Conservation (phyloP, 2,888 invertebrate genomes). For the Caenorhabditis sp. region DNA sequence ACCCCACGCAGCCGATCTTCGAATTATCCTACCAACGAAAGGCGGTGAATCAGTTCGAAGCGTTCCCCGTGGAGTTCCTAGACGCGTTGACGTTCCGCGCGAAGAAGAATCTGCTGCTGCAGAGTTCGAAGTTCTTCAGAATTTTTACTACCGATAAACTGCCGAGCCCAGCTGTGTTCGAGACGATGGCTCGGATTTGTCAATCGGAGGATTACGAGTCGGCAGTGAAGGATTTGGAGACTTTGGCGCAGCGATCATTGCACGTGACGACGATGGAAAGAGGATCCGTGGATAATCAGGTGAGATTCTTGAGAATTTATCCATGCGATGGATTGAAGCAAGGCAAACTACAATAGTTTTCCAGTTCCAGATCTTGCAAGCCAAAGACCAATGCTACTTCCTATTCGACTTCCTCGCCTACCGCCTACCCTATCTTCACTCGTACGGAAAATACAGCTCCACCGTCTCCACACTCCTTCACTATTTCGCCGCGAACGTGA, state of each 20-base stretch:
- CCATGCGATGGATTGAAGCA: too few species aligned
- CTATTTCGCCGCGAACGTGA: conserved; percentile 10
- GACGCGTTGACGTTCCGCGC: conserved; percentile 77
- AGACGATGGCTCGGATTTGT: conserved; percentile 41
- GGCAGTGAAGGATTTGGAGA: conserved; percentile 49
- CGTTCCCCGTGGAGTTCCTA: conserved; percentile 67
- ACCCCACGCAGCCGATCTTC: conserved; percentile 46
- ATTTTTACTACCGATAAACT: conserved; percentile 17
- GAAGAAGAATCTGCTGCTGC: conserved; percentile 63
- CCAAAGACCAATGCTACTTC: conserved; percentile 60
- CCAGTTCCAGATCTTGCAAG: conserved; percentile 18
- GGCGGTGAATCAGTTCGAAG: conserved; percentile 53
- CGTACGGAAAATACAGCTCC: conserved; percentile 21
- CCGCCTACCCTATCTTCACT: conserved; percentile 34
- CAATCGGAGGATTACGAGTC: conserved; percentile 51
- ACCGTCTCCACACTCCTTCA: background rate
- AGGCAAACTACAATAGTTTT: too few species aligned
- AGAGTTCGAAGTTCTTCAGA: conserved; percentile 23
- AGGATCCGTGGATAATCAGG: background rate
- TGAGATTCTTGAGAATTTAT: conserved; percentile 1
- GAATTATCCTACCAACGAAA: conserved; percentile 56
- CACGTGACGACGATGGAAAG: conserved; percentile 3
- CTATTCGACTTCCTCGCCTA: conserved; percentile 58
- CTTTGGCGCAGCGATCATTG: conserved; percentile 33
- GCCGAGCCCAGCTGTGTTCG: conserved; percentile 66